Conservation (phyloP, 2,113 vertebrate genomes). For the Corythornis vintsioides region DNA sequence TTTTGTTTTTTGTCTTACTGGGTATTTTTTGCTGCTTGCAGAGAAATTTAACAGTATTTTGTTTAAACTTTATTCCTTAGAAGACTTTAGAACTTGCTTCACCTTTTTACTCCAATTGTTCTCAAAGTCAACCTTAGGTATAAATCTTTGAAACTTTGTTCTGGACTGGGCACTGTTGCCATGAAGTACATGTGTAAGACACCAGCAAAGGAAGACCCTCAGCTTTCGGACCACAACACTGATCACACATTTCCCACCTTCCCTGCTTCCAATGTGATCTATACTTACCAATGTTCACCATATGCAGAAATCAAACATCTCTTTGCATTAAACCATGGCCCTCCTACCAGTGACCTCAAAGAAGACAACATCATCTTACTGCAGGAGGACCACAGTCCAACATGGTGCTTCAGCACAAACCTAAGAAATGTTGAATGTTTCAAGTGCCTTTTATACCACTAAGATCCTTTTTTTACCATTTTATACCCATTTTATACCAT, state of each 20-base stretch:
- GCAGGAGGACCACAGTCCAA: neutral
- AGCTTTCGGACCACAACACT: neutral
- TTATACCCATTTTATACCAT: neutral
- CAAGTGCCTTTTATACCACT: neutral
- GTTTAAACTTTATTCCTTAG: neutral
- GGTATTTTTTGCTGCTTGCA: neutral
- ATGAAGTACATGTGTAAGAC: neutral
- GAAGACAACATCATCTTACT: neutral
- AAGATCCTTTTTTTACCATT: neutral
- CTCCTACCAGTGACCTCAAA: neutral
- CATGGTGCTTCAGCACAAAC: neutral
- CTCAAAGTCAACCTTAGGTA: neutral
- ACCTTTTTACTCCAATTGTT: neutral
- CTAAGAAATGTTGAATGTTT: neutral
- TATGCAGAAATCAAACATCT: neutral
- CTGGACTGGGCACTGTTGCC: neutral
- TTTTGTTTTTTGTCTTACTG: neutral
- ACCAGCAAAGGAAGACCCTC: neutral
- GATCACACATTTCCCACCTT: neutral
- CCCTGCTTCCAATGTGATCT: neutral
- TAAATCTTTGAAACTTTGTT: neutral
- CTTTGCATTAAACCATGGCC: neutral
- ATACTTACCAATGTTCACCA: neutral
- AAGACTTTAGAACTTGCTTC: neutral
- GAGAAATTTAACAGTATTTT: neutral